A percentile compares a stretch with the other conserved stretches of the same genome.
Evolutionary conservation across 1,140 invertebrate genomes (phyloP).

Genomic region (Lepidostoma basale): DNA sequence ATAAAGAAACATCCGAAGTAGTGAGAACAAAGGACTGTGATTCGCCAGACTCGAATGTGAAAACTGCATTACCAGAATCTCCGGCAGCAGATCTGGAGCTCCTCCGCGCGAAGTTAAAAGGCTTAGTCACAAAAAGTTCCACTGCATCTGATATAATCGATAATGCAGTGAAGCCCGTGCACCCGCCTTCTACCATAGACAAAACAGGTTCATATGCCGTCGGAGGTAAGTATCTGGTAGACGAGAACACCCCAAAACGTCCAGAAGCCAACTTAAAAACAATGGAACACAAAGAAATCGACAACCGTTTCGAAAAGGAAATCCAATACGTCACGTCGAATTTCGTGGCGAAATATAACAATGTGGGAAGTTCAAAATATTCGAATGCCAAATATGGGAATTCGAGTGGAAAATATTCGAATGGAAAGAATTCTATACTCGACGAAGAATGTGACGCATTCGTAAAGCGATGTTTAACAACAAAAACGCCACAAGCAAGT

Average conservation of each 20-base stretch:
- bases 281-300: not conserved
- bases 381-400: too few species aligned
- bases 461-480: not conserved
- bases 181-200: too few species aligned
- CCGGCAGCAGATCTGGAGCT: too few species aligned
- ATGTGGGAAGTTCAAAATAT: not conserved
- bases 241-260: too few species aligned
- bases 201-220: too few species aligned
- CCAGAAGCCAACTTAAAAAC: not conserved
- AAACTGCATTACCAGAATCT: too few species aligned
- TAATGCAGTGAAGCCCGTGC: too few species aligned
- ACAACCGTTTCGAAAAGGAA: constrained; percentile 14
- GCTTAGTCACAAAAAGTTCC: not conserved
- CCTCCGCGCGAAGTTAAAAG: constrained; percentile 18
- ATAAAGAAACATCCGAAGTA: not conserved
- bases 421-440: too few species aligned
- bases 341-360: not conserved
- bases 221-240: too few species aligned
- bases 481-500: not conserved
- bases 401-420: too few species aligned
- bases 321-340: not conserved
- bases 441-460: constrained; percentile 2
- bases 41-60: too few species aligned
- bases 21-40: too few species aligned
- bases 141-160: not conserved